Percentiles rank a stretch among this genome's conserved stretches.
phyloP scores from a whole-genome alignment of 2,888 invertebrate species.

The Chrysopilus asiliformis region DNA sequence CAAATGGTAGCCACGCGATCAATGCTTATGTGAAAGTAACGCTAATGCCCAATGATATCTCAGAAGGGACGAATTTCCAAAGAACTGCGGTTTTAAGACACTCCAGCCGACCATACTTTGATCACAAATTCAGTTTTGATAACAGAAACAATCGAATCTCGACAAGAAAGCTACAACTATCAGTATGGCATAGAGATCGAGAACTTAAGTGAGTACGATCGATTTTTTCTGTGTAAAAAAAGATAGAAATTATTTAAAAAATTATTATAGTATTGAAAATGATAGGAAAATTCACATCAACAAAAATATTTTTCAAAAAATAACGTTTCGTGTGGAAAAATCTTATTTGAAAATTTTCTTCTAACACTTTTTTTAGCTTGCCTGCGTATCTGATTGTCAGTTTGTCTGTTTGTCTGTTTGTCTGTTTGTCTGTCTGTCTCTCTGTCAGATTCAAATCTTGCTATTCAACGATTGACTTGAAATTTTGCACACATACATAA shows the following conservation, averaged over 20 bases:
- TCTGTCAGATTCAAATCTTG: too few species aligned
- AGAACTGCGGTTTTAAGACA: slow-evolving; percentile 71
- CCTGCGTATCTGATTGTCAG: too few species aligned
- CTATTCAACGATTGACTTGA: too few species aligned
- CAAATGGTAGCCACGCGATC: slow-evolving; percentile 48
- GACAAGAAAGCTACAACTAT: slow-evolving; percentile 54
- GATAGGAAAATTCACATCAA: not conserved
- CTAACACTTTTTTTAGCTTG: too few species aligned
- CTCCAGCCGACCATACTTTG: slow-evolving; percentile 63
- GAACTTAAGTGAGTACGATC: slow-evolving; percentile 54
- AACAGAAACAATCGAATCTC: slow-evolving; percentile 31
- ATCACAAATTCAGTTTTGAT: slow-evolving; percentile 61
- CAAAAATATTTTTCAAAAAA: too few species aligned
- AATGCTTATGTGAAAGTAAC: slow-evolving; percentile 72
- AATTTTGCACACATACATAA: too few species aligned
- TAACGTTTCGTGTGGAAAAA: too few species aligned
- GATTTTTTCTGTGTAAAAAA: not conserved
- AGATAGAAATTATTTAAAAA: not conserved
- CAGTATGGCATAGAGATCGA: slow-evolving; percentile 78
- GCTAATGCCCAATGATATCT: slow-evolving; percentile 15
- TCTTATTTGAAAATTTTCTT: too few species aligned
- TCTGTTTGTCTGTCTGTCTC: too few species aligned
- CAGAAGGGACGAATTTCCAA: slow-evolving; percentile 43
- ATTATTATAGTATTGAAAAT: not conserved
- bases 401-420: too few species aligned